A percentile compares a stretch with the other conserved stretches of the same genome.
Conservation (phyloP, 2,888 invertebrate species). For the Spodoptera picta region DNA sequence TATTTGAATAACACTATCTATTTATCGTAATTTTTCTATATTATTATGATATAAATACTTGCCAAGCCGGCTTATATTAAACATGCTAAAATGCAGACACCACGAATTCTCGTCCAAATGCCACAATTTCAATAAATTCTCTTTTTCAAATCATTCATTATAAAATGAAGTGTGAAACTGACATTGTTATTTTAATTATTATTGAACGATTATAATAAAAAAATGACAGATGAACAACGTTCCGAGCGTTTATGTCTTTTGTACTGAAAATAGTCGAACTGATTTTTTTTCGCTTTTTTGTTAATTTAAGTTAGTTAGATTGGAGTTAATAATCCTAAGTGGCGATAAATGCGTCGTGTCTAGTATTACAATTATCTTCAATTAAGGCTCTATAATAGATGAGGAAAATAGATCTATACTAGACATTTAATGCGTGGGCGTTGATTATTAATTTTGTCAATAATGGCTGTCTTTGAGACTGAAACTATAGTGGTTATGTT, state of each 20-base stretch:
- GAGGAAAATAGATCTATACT: neutral
- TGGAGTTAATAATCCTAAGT: neutral
- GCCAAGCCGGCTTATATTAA: constrained; percentile 8
- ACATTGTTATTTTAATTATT: constrained; percentile 8
- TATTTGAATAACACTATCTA: constrained; percentile 19
- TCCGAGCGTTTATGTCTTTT: constrained; percentile 48
- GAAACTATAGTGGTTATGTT: too few species aligned
- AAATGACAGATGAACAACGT: neutral
- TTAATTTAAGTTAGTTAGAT: neutral
- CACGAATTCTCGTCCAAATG: constrained; percentile 18
- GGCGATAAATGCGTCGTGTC: neutral
- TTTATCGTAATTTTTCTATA: constrained; percentile 8
- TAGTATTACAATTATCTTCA: neutral
- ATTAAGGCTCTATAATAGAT: neutral
- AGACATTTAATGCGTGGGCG: constrained; percentile 2
- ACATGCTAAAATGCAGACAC: constrained; percentile 10
- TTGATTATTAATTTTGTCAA: neutral
- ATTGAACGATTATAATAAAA: neutral
- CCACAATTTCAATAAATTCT: constrained; percentile 13
- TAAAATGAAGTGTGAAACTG: constrained; percentile 13
- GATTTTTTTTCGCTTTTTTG: neutral
- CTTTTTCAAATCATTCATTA: constrained; percentile 22
- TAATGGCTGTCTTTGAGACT: too few species aligned
- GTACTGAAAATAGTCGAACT: constrained; percentile 22
- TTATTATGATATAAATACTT: constrained; percentile 15